Conservation (phyloP, 2,113 vertebrate species). For the Willisornis vidua region DNA sequence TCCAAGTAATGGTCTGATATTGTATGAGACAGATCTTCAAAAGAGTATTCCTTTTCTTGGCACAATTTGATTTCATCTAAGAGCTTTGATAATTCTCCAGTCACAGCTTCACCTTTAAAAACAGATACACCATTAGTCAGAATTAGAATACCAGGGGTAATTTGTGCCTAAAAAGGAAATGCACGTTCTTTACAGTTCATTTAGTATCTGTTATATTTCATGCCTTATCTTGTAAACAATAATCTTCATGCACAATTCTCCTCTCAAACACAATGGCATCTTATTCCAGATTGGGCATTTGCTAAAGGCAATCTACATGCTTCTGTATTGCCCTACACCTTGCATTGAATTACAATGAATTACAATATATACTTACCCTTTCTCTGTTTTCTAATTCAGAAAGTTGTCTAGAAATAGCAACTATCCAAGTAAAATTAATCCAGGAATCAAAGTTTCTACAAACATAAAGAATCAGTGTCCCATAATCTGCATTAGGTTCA, state of each 20-base stretch:
- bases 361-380: background rate
- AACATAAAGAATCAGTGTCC: background rate
- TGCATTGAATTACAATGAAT: background rate
- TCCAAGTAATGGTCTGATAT: conserved; percentile 95
- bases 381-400: background rate
- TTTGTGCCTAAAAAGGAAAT: conserved; percentile 28
- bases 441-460: background rate
- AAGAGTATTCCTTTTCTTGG: conserved; percentile 94
- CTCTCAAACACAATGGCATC: background rate
- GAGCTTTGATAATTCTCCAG: conserved; percentile 93
- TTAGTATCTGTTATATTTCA: background rate
- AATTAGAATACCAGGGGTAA: background rate
- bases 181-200: background rate
- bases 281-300: background rate
- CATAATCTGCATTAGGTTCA: rapidly evolving
- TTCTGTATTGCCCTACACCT: background rate
- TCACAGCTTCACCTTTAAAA: conserved; percentile 89
- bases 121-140: conserved; percentile 52
- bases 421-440: background rate
- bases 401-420: background rate
- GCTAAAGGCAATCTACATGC: background rate
- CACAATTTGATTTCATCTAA: conserved; percentile 96
- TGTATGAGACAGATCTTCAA: conserved; percentile 95
- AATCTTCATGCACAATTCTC: background rate
- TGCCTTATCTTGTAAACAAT: background rate